These are phyloP conservation scores for Alosa alosa DNA, from an alignment of 2,113 vertebrate genomes.

Conservation along the genomic window DNA sequence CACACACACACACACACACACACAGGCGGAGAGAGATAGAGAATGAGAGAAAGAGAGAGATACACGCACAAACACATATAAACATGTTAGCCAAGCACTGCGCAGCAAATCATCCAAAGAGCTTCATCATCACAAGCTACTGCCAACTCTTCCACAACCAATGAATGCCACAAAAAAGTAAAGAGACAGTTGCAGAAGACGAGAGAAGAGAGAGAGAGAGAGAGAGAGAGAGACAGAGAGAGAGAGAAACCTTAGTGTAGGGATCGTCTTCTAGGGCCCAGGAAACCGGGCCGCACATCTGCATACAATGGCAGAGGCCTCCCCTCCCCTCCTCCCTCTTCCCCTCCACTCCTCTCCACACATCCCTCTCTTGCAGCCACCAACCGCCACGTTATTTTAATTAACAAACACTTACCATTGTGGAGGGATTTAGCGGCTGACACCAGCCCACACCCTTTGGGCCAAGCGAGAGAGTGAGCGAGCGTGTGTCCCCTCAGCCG, in stretches of 20 bases:
- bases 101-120: background rate
- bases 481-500: background rate
- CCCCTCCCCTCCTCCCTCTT: background rate
- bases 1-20: background rate
- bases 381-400: slow-evolving; percentile 33
- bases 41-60: background rate
- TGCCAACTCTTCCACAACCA: slow-evolving; percentile 20
- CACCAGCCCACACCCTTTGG: background rate
- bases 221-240: slow-evolving; percentile 11
- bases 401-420: slow-evolving; percentile 38
- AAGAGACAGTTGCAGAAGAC: slow-evolving; percentile 21
- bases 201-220: slow-evolving; percentile 29
- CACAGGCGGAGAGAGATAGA: background rate
- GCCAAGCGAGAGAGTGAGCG: background rate
- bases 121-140: slow-evolving; percentile 2
- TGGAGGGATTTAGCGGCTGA: slow-evolving; percentile 21
- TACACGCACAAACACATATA: background rate
- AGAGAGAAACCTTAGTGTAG: slow-evolving; percentile 38
- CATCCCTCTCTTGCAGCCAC: slow-evolving; percentile 34
- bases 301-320: slow-evolving; percentile 33
- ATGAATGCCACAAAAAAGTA: slow-evolving; percentile 34
- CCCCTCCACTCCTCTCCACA: slow-evolving; percentile 1
- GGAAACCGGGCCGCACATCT: slow-evolving; percentile 47
- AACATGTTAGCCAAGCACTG: background rate
- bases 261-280: slow-evolving; percentile 40